Conservation (phyloP, 2,113 vertebrate species). For the Poeciliopsis prolifica region DNA sequence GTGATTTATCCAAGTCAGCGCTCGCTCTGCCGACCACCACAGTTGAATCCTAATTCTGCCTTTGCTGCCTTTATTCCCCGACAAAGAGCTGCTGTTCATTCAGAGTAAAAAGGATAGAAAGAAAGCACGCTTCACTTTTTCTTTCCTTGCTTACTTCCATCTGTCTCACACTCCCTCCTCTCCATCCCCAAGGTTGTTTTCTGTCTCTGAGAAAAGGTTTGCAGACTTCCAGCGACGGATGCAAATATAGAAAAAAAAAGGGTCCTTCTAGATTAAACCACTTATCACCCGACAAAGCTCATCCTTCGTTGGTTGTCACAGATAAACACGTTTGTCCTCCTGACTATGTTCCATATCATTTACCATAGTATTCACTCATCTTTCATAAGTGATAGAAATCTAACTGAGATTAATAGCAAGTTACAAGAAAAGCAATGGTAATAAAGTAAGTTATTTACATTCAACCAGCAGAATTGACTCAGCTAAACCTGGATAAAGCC, state of each 20-base stretch:
- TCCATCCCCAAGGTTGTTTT: constrained; percentile 15
- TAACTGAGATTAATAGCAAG: too few relatives aligned
- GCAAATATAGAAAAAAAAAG: constrained; percentile 41
- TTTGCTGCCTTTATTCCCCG: constrained; percentile 13
- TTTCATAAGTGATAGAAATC: too few relatives aligned
- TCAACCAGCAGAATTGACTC: too few relatives aligned
- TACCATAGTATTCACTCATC: not conserved
- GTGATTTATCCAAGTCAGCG: constrained; percentile 69
- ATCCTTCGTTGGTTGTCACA: constrained; percentile 30
- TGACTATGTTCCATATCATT: not conserved
- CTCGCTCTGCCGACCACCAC: constrained; percentile 43
- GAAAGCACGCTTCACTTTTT: constrained; percentile 8
- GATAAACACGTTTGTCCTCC: not conserved
- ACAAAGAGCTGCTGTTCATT: constrained; percentile 73
- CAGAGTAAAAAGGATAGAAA: constrained; percentile 30
- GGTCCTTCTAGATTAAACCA: constrained; percentile 26
- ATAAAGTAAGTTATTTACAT: too few relatives aligned
- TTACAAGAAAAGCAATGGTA: too few relatives aligned
- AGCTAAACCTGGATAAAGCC: too few relatives aligned
- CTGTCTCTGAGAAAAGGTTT: constrained; percentile 16
- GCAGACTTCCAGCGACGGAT: constrained; percentile 38
- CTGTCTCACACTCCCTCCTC: not conserved
- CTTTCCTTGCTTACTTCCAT: constrained; percentile 5
- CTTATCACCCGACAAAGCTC: constrained; percentile 15
- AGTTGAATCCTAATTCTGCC: constrained; percentile 67